Conservation (phyloP, 2,113 vertebrate species). For the Myotis lucifugus region DNA sequence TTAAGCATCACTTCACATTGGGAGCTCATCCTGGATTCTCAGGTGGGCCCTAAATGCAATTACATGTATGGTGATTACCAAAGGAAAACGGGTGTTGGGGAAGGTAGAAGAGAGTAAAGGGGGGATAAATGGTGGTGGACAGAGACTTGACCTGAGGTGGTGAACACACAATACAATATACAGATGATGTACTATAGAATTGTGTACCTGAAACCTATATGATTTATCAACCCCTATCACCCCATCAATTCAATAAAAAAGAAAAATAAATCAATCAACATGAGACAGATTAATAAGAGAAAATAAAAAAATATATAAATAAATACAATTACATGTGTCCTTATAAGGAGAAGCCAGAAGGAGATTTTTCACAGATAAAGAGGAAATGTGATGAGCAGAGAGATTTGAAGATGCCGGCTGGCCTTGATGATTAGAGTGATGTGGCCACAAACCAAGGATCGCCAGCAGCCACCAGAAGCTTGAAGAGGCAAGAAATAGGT, state of each 20-base stretch:
- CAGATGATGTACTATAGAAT: neutral
- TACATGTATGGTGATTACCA: neutral
- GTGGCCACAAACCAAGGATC: neutral
- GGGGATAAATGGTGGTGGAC: neutral
- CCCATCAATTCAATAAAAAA: neutral
- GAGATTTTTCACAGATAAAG: neutral
- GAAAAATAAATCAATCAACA: neutral
- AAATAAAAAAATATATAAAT: neutral
- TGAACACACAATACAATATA: neutral
- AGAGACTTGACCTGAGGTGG: neutral
- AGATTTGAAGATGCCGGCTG: no score
- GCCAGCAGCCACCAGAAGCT: neutral
- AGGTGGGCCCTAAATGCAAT: neutral
- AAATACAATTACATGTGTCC: neutral
- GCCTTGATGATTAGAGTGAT: neutral
- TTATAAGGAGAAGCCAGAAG: neutral
- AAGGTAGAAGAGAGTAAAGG: neutral
- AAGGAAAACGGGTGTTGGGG: neutral
- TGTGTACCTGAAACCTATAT: neutral
- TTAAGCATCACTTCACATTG: neutral
- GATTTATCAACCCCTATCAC: neutral
- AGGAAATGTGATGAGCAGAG: neutral
- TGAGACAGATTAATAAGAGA: neutral
- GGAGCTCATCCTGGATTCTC: neutral
- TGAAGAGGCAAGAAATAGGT: neutral